Evolutionary conservation across 2,888 invertebrate genomes (phyloP).

Genomic region (Myopa testacea): DNA sequence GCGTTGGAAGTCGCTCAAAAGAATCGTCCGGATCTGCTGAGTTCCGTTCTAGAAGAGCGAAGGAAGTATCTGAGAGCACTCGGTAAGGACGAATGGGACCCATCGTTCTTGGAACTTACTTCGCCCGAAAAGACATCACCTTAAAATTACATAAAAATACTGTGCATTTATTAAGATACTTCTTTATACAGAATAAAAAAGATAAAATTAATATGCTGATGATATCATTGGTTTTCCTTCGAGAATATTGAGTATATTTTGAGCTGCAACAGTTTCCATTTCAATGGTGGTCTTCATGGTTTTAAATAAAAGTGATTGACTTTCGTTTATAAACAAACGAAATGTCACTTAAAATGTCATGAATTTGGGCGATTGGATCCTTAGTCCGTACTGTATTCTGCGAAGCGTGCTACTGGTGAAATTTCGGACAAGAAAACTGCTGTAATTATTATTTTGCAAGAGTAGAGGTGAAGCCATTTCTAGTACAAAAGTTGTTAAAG

Average conservation of each 20-base stretch:
- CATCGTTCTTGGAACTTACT: conserved; percentile 55
- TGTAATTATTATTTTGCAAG: too few species aligned
- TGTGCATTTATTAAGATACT: not conserved
- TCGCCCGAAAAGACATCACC: not conserved
- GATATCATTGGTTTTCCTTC: conserved; percentile 78
- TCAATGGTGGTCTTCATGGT: conserved; percentile 79
- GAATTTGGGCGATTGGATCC: too few species aligned
- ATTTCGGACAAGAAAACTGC: too few species aligned
- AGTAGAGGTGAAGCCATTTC: too few species aligned
- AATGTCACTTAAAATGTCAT: too few species aligned
- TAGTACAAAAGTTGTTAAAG: too few species aligned
- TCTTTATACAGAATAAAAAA: conserved; percentile 45
- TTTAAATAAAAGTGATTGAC: too few species aligned
- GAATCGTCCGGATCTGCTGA: conserved; percentile 55
- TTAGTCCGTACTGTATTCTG: too few species aligned
- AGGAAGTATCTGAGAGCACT: conserved; percentile 63
- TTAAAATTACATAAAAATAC: too few species aligned
- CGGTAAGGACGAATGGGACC: conserved; percentile 62
- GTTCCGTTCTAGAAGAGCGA: conserved; percentile 60
- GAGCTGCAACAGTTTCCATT: conserved; percentile 84
- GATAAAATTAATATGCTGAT: conserved; percentile 65
- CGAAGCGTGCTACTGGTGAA: too few species aligned
- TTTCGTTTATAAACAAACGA: too few species aligned
- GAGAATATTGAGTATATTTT: conserved; percentile 82
- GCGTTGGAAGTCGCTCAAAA: conserved; percentile 66